Percentiles rank a stretch among this genome's conserved stretches.
These are phyloP conservation scores for Andrena flavipes DNA, from an alignment of 2,888 invertebrate genomes.

Conservation along the genomic window DNA sequence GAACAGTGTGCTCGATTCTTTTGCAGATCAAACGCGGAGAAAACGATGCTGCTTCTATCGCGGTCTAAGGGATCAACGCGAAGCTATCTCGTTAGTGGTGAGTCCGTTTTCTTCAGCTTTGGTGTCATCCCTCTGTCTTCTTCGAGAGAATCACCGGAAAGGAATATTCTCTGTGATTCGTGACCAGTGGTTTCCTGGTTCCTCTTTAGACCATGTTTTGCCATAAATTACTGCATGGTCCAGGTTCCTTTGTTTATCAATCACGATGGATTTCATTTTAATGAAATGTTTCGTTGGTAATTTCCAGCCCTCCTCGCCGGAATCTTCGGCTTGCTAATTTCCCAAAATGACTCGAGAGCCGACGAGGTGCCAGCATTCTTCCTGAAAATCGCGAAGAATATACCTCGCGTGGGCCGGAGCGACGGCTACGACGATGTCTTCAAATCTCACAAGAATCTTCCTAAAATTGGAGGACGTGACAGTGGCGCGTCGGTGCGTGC, in stretches of 20 bases:
- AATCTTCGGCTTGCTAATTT: conserved; percentile 30
- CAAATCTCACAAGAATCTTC: conserved; percentile 75
- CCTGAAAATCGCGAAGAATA: conserved; percentile 81
- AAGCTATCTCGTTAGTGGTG: conserved; percentile 33
- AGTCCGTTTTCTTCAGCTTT: conserved; percentile 3
- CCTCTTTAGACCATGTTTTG: no score
- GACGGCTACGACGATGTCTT: conserved; percentile 75
- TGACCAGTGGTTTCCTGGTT: no score
- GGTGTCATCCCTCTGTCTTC: no score
- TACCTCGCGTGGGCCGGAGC: conserved; percentile 79
- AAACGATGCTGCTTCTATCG: conserved; percentile 29
- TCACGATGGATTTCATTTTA: neutral
- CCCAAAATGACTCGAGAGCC: conserved; percentile 48
- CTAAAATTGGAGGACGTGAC: conserved; percentile 71
- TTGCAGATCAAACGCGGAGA: conserved; percentile 33
- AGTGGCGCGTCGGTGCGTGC: conserved; percentile 62
- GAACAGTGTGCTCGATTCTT: conserved; percentile 3
- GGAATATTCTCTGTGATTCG: no score
- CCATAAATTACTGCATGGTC: no score
- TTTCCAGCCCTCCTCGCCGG: conserved; percentile 40
- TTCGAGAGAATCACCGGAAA: no score
- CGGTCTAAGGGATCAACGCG: neutral
- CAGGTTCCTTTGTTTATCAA: neutral
- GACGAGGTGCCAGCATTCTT: conserved; percentile 81
- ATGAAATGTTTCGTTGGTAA: neutral